A percentile compares a stretch with the other conserved stretches of the same genome.
phyloP scores from a whole-genome alignment of 2,888 invertebrate genomes.

The Ichneumoninae sp. region DNA sequence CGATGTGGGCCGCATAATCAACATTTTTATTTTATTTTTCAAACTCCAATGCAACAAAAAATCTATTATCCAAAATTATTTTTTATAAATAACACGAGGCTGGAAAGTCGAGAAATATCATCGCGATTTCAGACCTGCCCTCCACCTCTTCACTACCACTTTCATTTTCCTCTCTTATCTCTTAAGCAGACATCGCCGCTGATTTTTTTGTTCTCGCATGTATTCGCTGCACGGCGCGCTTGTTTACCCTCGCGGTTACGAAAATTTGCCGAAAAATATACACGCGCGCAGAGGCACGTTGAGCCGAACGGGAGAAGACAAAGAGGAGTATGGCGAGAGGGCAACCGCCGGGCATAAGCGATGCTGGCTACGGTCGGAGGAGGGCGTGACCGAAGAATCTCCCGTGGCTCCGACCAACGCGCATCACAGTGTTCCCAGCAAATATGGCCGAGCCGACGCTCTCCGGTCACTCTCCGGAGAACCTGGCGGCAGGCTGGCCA shows the following conservation, averaged over 20 bases:
- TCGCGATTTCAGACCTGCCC: background rate
- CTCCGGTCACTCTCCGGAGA: conserved; percentile 47
- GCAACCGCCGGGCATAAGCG: conserved; percentile 28
- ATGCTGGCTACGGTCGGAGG: conserved; percentile 43
- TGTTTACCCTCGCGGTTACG: conserved; percentile 4
- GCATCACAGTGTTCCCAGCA: conserved; percentile 60
- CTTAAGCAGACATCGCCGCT: background rate
- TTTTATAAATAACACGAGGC: background rate
- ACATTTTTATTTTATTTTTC: background rate
- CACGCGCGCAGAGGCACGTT: background rate
- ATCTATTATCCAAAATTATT: background rate
- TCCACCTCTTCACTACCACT: background rate
- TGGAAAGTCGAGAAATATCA: background rate
- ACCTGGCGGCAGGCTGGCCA: conserved; percentile 13
- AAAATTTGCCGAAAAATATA: conserved; percentile 31
- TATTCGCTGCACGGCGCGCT: background rate
- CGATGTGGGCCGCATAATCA: no score
- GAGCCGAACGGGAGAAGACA: background rate
- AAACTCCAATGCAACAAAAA: background rate
- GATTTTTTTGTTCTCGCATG: background rate
- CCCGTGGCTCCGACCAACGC: conserved; percentile 63
- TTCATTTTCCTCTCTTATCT: conserved; percentile 1
- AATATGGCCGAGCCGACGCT: conserved; percentile 59
- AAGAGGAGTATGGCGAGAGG: conserved; percentile 23
- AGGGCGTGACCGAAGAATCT: conserved; percentile 67